These are phyloP conservation scores for Simalia tracyae DNA, from an alignment of 2,797 vertebrate genomes.

Conservation along the genomic window DNA sequence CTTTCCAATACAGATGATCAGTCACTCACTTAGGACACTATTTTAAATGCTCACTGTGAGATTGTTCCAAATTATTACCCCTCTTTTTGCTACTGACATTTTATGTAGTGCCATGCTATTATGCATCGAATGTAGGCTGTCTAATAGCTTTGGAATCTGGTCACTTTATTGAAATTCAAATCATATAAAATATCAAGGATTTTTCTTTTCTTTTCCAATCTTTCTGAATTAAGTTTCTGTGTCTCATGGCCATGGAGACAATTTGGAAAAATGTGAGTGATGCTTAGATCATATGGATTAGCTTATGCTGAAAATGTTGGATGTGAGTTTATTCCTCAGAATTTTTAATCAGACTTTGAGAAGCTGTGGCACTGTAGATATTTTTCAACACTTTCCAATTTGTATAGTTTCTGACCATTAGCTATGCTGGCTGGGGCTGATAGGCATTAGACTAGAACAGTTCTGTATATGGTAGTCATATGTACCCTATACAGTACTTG, in stretches of 20 bases:
- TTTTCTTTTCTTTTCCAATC: no score
- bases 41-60: constrained; percentile 11
- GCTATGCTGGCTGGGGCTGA: not conserved
- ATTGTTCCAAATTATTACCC: not conserved
- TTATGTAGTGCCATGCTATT: no score
- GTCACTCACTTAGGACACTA: not conserved
- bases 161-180: no score
- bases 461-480: no score
- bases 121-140: no score
- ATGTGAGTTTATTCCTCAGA: not conserved
- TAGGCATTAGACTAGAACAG: not conserved
- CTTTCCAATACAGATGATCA: not conserved
- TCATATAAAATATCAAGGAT: no score
- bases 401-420: no score
- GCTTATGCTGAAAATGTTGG: not conserved
- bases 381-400: not conserved
- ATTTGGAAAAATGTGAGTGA: not conserved
- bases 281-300: not conserved
- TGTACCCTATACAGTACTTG: no score
- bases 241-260: not conserved
- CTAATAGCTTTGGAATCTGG: no score
- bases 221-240: no score
- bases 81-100: not conserved
- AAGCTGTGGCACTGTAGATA: not conserved
- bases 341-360: not conserved